phyloP scores from a whole-genome alignment of 2,797 vertebrate genomes.

The Cyprinella venusta region DNA sequence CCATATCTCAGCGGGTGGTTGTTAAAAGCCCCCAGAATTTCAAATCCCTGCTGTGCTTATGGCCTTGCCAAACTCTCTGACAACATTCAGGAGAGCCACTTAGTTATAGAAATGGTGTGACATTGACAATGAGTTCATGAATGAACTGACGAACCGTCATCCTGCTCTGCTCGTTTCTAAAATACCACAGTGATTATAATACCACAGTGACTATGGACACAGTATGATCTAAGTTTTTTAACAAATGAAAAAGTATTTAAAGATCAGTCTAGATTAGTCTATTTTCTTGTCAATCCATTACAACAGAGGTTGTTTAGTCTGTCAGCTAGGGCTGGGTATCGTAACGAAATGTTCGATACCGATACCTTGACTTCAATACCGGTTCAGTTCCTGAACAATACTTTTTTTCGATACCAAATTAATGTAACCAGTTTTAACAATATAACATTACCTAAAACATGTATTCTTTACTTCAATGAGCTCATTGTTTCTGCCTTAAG shows the following conservation, averaged over 20 bases:
- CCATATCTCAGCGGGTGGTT: neutral
- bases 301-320: neutral
- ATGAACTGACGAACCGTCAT: no score
- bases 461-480: no score
- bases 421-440: no score
- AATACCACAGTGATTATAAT: neutral
- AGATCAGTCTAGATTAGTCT: neutral
- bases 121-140: neutral
- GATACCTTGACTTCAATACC: no score
- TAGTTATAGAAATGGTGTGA: neutral
- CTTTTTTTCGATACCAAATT: no score
- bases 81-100: neutral
- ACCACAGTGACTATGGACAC: neutral
- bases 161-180: neutral
- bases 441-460: no score
- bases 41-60: neutral
- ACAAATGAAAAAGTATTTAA: neutral
- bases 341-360: no score
- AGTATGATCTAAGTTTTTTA: neutral
- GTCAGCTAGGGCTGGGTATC: neutral
- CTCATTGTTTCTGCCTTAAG: no score
- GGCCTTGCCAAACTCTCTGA: neutral
- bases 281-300: neutral
- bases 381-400: no score
- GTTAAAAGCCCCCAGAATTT: conserved; percentile 6